phyloP scores from a whole-genome alignment of 1,140 invertebrate genomes.

The Trichoplusia ni region DNA sequence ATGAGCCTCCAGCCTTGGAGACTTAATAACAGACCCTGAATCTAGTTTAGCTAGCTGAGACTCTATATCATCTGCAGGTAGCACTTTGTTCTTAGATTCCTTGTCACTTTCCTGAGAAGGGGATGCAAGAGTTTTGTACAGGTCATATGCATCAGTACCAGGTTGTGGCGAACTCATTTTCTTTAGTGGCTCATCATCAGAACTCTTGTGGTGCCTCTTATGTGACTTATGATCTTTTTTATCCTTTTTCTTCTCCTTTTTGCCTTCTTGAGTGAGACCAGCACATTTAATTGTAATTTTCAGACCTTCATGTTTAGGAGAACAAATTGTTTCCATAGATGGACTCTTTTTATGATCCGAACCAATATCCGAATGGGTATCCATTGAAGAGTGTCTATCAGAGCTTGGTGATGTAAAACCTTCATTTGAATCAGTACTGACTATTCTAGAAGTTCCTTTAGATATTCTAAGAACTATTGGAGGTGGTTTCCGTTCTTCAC shows the following conservation, averaged over 20 bases:
- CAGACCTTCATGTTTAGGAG: slow-evolving; percentile 76
- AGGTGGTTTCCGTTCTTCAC: slow-evolving; percentile 78
- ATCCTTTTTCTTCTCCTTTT: slow-evolving; percentile 79
- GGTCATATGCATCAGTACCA: slow-evolving; percentile 78
- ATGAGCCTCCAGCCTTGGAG: slow-evolving; percentile 57
- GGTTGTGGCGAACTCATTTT: slow-evolving; percentile 79
- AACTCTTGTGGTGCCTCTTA: slow-evolving; percentile 71
- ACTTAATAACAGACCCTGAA: slow-evolving; percentile 52
- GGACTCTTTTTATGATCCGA: slow-evolving; percentile 73
- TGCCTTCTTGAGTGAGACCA: slow-evolving; percentile 77
- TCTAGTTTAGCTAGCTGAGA: slow-evolving; percentile 67
- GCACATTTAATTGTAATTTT: slow-evolving; percentile 80
- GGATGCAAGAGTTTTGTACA: slow-evolving; percentile 78
- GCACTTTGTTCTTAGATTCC: slow-evolving; percentile 51
- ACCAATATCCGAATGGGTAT: slow-evolving; percentile 70
- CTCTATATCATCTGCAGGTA: slow-evolving; percentile 63
- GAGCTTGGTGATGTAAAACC: slow-evolving; percentile 78
- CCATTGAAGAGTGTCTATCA: slow-evolving; percentile 77
- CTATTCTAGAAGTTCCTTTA: slow-evolving; percentile 84
- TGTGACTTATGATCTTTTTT: slow-evolving; percentile 75
- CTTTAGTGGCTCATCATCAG: slow-evolving; percentile 71
- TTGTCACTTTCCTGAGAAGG: slow-evolving; percentile 59
- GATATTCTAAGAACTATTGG: slow-evolving; percentile 84
- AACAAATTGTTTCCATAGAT: slow-evolving; percentile 71
- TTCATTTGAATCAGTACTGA: slow-evolving; percentile 84